Evolutionary conservation across 64 coral and sea anemone species (phyloP).

Genomic region (Astreopora myriophthalma): DNA sequence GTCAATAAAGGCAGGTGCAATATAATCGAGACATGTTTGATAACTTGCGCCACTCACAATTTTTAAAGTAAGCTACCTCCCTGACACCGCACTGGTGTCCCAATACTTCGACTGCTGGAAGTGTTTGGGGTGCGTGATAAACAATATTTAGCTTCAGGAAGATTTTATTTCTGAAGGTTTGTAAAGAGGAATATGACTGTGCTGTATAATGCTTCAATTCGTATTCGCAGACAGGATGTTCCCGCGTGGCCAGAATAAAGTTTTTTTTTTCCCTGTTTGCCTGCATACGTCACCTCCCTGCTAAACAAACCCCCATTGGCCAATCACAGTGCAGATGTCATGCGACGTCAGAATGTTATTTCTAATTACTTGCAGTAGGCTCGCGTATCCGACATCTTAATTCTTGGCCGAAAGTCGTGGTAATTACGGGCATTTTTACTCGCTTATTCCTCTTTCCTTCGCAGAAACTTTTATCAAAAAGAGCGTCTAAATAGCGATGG

Average conservation of each 20-base stretch:
- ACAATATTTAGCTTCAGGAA: background rate
- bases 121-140: background rate
- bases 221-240: constrained; percentile 20
- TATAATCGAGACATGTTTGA: background rate
- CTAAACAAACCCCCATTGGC: background rate
- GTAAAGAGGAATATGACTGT: background rate
- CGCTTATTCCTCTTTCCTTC: background rate
- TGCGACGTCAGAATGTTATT: constrained; percentile 38
- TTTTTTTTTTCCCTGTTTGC: no score
- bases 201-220: no score
- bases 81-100: background rate
- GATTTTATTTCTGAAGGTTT: background rate
- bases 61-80: background rate
- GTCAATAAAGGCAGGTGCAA: constrained; percentile 1
- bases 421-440: background rate
- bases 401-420: background rate
- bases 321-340: constrained; percentile 1
- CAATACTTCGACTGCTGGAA: background rate
- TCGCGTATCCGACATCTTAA: constrained; percentile 19
- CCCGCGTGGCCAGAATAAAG: no score
- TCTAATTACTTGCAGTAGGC: background rate
- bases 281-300: background rate
- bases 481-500: background rate
- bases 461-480: background rate
- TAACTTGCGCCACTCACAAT: background rate